Evolutionary conservation across 2,888 invertebrate species (phyloP).

Genomic region (Lucinisca nassula): DNA sequence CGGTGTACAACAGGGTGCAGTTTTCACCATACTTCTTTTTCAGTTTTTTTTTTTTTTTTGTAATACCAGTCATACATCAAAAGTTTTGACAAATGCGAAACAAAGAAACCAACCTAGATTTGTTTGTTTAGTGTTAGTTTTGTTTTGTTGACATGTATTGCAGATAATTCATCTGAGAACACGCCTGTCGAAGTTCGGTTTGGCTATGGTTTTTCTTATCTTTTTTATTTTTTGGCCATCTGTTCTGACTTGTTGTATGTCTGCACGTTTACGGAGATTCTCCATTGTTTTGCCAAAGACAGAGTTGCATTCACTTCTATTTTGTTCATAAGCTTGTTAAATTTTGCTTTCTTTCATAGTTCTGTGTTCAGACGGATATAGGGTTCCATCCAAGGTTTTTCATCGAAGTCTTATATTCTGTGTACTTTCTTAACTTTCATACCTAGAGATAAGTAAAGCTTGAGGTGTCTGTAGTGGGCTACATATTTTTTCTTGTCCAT

Average conservation of each 20-base stretch:
- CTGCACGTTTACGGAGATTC: not conserved
- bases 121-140: not conserved
- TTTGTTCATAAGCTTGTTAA: not conserved
- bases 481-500: too few relatives aligned
- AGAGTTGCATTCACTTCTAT: not conserved
- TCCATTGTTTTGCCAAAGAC: not conserved
- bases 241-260: not conserved
- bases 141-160: too few relatives aligned
- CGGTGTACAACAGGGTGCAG: too few relatives aligned
- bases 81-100: not conserved
- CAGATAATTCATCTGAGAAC: not conserved
- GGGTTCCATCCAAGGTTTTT: too few relatives aligned
- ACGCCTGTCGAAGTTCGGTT: not conserved
- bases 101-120: not conserved
- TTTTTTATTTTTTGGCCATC: not conserved
- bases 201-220: too few relatives aligned
- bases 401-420: slow-evolving; percentile 81
- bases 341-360: slow-evolving; percentile 75
- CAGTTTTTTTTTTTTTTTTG: too few relatives aligned
- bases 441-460: slow-evolving; percentile 78
- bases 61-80: too few relatives aligned
- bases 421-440: too few relatives aligned
- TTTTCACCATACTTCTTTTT: too few relatives aligned
- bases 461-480: slow-evolving; percentile 83
- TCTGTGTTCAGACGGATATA: slow-evolving; percentile 79